These are phyloP conservation scores for Acrobasis repandana DNA, from an alignment of 2,888 invertebrate species.

Conservation along the genomic window DNA sequence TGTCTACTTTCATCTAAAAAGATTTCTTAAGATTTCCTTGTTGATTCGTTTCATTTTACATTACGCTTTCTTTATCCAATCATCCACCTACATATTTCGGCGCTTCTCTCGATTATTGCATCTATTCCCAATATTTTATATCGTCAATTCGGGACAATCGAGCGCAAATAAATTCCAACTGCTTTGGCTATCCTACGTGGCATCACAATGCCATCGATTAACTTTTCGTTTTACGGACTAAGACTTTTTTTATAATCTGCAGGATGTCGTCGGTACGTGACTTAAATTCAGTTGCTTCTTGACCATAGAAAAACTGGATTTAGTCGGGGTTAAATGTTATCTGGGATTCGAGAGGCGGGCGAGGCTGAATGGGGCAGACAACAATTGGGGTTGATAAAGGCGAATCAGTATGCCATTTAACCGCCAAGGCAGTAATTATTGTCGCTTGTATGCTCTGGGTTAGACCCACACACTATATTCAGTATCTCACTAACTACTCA, in stretches of 20 bases:
- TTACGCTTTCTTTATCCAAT: conserved; percentile 3
- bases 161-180: conserved; percentile 10
- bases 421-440: conserved; percentile 47
- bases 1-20: background rate
- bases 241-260: conserved; percentile 25
- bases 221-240: conserved; percentile 17
- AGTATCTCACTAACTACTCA: background rate
- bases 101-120: conserved; percentile 12
- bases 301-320: conserved; percentile 52
- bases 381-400: conserved; percentile 58
- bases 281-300: conserved; percentile 46
- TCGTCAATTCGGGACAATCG: conserved; percentile 12
- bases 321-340: conserved; percentile 52
- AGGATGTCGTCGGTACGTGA: conserved; percentile 45
- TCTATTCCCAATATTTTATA: conserved; percentile 15
- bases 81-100: conserved; percentile 15
- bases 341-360: conserved; percentile 54
- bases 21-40: conserved; percentile 1
- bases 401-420: conserved; percentile 54
- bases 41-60: conserved; percentile 2
- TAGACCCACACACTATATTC: conserved; percentile 15
- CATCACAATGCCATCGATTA: conserved; percentile 9
- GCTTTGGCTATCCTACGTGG: conserved; percentile 7
- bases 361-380: conserved; percentile 52
- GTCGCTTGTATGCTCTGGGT: conserved; percentile 31